phyloP scores from a whole-genome alignment of 2,888 invertebrate species.

The Stenichneumon culpator region DNA sequence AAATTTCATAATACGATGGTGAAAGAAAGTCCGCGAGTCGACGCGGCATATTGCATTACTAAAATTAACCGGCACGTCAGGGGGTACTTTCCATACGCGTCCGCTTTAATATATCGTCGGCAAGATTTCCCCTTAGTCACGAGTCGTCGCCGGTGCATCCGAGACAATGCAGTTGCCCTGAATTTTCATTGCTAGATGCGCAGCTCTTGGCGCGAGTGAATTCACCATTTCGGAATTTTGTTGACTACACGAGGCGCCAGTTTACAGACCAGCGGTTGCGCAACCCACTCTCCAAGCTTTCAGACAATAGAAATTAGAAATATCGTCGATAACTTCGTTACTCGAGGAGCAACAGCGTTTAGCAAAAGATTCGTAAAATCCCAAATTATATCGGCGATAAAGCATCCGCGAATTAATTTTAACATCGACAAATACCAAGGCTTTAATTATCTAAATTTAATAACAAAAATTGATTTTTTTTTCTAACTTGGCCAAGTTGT shows the following conservation, averaged over 20 bases:
- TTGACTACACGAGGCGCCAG: constrained; percentile 47
- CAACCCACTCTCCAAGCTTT: constrained; percentile 14
- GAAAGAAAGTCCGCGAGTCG: neutral
- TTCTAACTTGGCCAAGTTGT: too few relatives aligned
- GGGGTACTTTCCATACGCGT: constrained; percentile 34
- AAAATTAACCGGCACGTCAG: constrained; percentile 50
- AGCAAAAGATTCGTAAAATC: neutral
- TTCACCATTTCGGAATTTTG: constrained; percentile 53
- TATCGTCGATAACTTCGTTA: neutral
- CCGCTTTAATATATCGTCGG: constrained; percentile 4
- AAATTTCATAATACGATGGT: constrained; percentile 12
- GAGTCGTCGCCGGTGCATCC: neutral
- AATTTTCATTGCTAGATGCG: constrained; percentile 23
- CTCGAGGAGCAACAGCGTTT: neutral
- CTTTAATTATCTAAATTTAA: neutral
- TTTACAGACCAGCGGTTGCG: constrained; percentile 30
- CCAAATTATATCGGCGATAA: neutral
- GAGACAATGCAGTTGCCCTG: neutral
- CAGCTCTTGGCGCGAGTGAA: constrained; percentile 36
- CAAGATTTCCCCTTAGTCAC: constrained; percentile 46
- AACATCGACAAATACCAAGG: neutral
- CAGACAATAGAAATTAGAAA: constrained; percentile 2
- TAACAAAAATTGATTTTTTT: neutral
- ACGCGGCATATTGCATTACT: constrained; percentile 1
- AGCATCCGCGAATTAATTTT: neutral